phyloP scores from a whole-genome alignment of 1,140 invertebrate genomes.

The Cryptotermes secundus region DNA sequence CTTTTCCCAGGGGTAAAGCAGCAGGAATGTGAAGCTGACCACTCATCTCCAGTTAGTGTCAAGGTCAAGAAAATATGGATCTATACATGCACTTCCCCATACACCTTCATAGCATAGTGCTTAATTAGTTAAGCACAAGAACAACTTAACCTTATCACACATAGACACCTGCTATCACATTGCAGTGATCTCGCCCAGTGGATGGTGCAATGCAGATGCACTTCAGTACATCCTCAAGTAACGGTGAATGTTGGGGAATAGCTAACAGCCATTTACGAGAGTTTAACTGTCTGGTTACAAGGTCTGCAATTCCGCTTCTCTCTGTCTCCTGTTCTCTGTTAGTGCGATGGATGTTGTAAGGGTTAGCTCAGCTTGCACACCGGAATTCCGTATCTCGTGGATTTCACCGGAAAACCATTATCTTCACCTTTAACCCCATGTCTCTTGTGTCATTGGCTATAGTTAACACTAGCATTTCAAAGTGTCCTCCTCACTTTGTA shows the following conservation, averaged over 20 bases:
- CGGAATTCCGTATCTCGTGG: background rate
- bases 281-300: background rate
- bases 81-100: too few relatives aligned
- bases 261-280: background rate
- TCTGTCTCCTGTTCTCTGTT: background rate
- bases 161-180: too few relatives aligned
- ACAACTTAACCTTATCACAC: too few relatives aligned
- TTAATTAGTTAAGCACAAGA: too few relatives aligned
- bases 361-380: background rate
- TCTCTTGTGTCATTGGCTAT: background rate
- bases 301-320: background rate
- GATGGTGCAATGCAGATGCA: too few relatives aligned
- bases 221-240: too few relatives aligned
- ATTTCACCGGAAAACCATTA: conserved; percentile 8
- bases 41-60: too few relatives aligned
- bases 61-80: too few relatives aligned
- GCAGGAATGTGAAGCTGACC: too few relatives aligned
- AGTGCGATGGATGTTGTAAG: background rate
- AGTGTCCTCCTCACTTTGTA: background rate
- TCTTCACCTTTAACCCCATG: background rate
- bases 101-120: too few relatives aligned
- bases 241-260: background rate
- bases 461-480: conserved; percentile 1
- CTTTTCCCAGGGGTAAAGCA: too few relatives aligned
- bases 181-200: too few relatives aligned